Base-by-base conservation (phyloP, 1,140 invertebrate species). In the Harlomillsia oculata region DNA sequence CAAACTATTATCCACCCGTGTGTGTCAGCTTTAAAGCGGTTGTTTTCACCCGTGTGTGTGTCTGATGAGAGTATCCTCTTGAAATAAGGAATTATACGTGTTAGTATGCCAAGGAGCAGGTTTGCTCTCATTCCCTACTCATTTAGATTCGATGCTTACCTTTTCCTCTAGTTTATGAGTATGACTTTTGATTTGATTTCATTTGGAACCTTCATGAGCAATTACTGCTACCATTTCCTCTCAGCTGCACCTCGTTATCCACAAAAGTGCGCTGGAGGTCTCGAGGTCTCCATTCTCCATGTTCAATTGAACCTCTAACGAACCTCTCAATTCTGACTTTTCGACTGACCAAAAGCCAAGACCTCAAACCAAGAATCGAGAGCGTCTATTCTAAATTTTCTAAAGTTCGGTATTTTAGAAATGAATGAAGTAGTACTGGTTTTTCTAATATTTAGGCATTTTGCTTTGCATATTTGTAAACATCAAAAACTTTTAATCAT, bases 151-250 rank as follows among this genome's bases (percentile, higher is more conserved):
- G n/a, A n/a, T n/a, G n/a, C n/a, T n/a, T n/a, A n/a, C n/a, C n/a
- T n/a, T n/a, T n/a, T n/a, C n/a, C n/a, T n/a, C n/a, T n/a, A n/a
- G n/a, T n/a, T n/a, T n/a, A n/a, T n/a, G n/a, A n/a, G n/a, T n/a
- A n/a, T n/a, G n/a, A n/a, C n/a, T n/a, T n/a, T n/a, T n/a, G n/a
- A n/a, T n/a, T n/a, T n/a, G n/a, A n/a, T n/a, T n/a, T n/a, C n/a
- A n/a, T n/a, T n/a, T n/a, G n/a, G n/a, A 44, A 26, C 16, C 29
- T 20, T 34, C 18, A 48, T 34, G 29, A 32, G 45, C 29, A 48
- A 48, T 48, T 48, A 48, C 45, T 16, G 16, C 9, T 32, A 14
- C 29, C 45, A 32, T 48, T 48, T 48, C 45, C 3, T 48, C 34
- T 48, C 14, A 48, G 16, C 28, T 48, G 21, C 3, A 6, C 6